A percentile compares a stretch with the other conserved stretches of the same genome.
Evolutionary conservation across 2,113 vertebrate species (phyloP).

Genomic region (Galbula dea): DNA sequence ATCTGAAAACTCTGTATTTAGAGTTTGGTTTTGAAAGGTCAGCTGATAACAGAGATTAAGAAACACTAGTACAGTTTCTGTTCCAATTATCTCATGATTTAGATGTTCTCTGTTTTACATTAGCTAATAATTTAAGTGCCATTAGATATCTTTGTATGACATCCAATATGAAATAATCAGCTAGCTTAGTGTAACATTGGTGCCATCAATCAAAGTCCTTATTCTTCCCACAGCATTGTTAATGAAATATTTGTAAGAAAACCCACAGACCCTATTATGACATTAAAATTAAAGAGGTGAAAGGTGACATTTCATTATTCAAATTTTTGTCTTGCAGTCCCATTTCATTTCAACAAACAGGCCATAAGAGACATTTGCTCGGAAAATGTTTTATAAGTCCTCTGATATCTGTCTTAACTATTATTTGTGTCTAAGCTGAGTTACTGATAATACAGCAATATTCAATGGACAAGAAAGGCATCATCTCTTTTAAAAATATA

Average conservation of each 20-base stretch:
- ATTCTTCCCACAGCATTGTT: constrained; percentile 25
- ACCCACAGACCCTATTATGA: background rate
- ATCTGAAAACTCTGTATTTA: constrained; percentile 5
- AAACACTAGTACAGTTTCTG: background rate
- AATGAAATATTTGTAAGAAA: constrained; percentile 40
- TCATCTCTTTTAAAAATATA: background rate
- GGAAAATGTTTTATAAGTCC: background rate
- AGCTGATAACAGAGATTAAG: constrained; percentile 5
- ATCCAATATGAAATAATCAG: constrained; percentile 61
- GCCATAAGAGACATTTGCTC: background rate
- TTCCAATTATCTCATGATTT: constrained; percentile 44
- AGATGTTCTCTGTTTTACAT: constrained; percentile 34
- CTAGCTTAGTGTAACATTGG: constrained; percentile 1
- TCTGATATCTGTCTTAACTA: background rate
- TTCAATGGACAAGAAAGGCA: background rate
- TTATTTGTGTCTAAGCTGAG: background rate
- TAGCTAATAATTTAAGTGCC: constrained; percentile 51
- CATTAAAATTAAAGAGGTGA: constrained; percentile 17
- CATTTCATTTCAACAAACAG: background rate
- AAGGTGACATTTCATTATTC: constrained; percentile 8
- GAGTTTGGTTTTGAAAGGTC: constrained; percentile 17
- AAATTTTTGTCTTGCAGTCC: background rate
- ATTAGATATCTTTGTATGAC: constrained; percentile 59
- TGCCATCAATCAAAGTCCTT: constrained; percentile 46
- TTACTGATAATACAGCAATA: background rate